Percentiles rank a stretch among this genome's conserved stretches.
Evolutionary conservation across 2,113 vertebrate species (phyloP).

Genomic region (Dermatemys mawii): DNA sequence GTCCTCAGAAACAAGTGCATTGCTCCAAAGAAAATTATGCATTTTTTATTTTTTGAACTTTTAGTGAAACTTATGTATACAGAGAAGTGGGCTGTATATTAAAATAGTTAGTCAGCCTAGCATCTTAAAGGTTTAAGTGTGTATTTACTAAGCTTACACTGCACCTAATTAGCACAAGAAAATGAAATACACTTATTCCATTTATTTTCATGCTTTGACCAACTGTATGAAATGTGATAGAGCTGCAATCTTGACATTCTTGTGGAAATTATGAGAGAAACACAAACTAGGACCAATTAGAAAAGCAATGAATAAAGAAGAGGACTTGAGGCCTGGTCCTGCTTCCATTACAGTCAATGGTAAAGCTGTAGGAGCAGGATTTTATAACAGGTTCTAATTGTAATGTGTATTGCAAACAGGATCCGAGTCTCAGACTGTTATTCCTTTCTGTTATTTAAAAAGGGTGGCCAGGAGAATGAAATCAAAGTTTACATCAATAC

Average conservation of each 20-base stretch:
- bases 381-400: too few relatives aligned
- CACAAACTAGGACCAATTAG: neutral
- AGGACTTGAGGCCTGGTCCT: neutral
- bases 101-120: neutral
- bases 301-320: neutral
- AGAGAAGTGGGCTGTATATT: neutral
- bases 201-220: neutral
- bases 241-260: neutral
- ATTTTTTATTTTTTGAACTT: neutral
- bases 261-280: rapidly evolving
- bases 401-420: too few relatives aligned
- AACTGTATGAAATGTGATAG: neutral
- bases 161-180: neutral
- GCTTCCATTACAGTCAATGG: neutral
- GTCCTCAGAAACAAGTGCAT: neutral
- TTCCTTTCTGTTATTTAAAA: too few relatives aligned
- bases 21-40: neutral
- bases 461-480: too few relatives aligned
- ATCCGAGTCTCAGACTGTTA: too few relatives aligned
- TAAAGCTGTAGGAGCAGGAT: too few relatives aligned
- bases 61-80: neutral
- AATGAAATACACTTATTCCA: neutral
- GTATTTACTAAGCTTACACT: neutral
- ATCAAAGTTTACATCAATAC: too few relatives aligned
- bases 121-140: neutral